Base-by-base conservation (phyloP, 2,113 vertebrate species). In the Microcebus jonahi region DNA sequence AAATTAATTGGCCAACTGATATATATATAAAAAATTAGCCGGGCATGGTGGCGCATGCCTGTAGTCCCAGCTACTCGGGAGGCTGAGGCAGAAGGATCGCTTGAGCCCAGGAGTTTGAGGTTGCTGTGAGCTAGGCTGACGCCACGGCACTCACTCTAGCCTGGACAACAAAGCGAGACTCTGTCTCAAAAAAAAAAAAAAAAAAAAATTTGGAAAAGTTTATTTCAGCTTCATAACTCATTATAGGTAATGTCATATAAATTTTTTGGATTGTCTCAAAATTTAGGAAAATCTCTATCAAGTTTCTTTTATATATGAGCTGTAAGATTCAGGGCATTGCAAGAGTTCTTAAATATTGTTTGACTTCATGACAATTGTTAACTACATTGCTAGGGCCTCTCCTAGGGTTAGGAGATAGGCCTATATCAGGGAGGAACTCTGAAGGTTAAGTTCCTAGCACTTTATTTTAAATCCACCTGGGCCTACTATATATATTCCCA, bases 201-300 rank as follows among this genome's bases (percentile, higher is more conserved):
- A n/a, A n/a, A n/a, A 87, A 59, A 31, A 59, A 88, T 57, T n/a
- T 90, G 29, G 8, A 27, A 76, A 76, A 61, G 18, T 71, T 45
- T 57, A 8, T 70, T 92, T 75, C 59, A 59, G 45, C 9, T 93
- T 94, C 53, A 45, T n/a, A 88, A 67, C 11, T 81, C 34, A 82
- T 81, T 82, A 50, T 39, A 79, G 68, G 20, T 59, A 55, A 45
- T n/a, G 13, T 27, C 45, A 73, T 48, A 9, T 6, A 71, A 55
- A 70, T 18, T 34, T 95, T 92, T 45, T 61, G 76, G 17, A 63
- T n/a, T 85, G 61, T 29, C 23, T 89, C 68, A 50, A 96, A 95
- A 75, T 73, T 67, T 88, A 39, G n/a, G 42, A 45, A 94, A 82
- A 71, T 15, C 3, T 84, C n/a, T 50, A 93, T 50, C 15, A 86